Base-by-base conservation (phyloP, 2,888 invertebrate genomes). In the Dicranocentrus wangi region DNA sequence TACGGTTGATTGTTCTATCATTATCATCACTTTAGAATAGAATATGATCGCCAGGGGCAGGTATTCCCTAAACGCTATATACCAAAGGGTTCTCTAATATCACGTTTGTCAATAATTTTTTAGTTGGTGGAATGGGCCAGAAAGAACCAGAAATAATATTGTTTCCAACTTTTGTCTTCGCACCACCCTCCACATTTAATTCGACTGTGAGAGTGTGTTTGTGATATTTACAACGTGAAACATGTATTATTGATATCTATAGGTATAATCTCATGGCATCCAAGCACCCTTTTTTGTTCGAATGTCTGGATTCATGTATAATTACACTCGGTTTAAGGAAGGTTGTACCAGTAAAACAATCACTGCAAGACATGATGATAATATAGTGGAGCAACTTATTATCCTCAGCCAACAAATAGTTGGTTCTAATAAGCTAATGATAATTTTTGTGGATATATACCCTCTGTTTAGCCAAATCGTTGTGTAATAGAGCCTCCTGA, bases 341-440 rank as follows among this genome's bases (percentile, higher is more conserved):
- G 15, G 47, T 47, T 72, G 42, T 15, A 25, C 60, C 25, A 25
- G 42, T 7, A 51, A 51, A 72, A 63, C 63, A 63, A 72, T 61
- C 63, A 47, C 51, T 19, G 32, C 47, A 72, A 47, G 61, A 72
- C 61, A 72, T 21, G 61, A 51, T 55, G 21, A 55, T 63, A 43
- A n/a, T n/a, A n/a, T 75, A 75, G 66, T 65, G 75, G 10, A 55
- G 19, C 55, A 65, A 27, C 25, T 23, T 55, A 75, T 73, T 75
- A 75, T 66, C 32, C 27, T 75, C 66, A 21, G 43, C 75, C 55
- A 75, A 43, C 65, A 75, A 66, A 65, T 42, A 65, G 53, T 42
- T 43, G 58, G 63, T 58, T 75, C 65, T 75, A 75, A 75, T 75
- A 66, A 75, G 65, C 75, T 73, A 73, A 73, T 73, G 73, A 73